Base-by-base conservation (phyloP, 2,888 invertebrate species). In the Calephelis perditalis region DNA sequence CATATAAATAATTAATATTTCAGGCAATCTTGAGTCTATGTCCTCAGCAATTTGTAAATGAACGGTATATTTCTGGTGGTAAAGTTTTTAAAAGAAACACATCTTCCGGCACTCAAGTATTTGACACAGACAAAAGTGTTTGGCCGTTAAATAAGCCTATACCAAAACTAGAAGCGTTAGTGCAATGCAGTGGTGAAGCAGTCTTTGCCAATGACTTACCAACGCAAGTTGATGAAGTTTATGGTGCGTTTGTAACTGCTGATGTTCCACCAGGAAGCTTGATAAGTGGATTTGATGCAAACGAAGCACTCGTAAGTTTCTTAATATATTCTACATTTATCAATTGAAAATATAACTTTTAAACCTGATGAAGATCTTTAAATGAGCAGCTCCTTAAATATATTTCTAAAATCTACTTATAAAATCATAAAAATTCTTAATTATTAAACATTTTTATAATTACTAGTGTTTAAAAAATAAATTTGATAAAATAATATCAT, bases 131-230 rank as follows among this genome's bases (percentile, higher is more conserved):
- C 66, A 91, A 93, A 73, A 88, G 86, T 44, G 74, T 94, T 26
- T 96, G 94, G 92, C 96, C 97, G 0, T 73, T 96, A n/a, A 94
- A 94, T 65, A 89, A 96, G 73, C 94, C 96, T 0, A 82, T 96
- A 9, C 92, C 93, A 0, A 97, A 97, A 77, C 68, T 95, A 44
- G 96, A 96, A 81, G 94, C 94, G 0, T 77, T 94, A 7, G 88
- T 92, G 49, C 94, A 94, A 70, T 92, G 93, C 67, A 86, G 92
- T 70, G 97, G 97, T 0, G 96, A 96, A 78, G 95, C 96, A 0
- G 91, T 93, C 61, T 98, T 95, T 79, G 86, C 94, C 12, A 94
- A 95, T 74, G 97, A 97, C 76, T 85, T 95, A 37, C 93, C 94
- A 35, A 85, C 88, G 0, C 86, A 92, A 57, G 92, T 91, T 0